Evolutionary conservation across 2,888 invertebrate species (phyloP).

Genomic region (Macaria liturata): DNA sequence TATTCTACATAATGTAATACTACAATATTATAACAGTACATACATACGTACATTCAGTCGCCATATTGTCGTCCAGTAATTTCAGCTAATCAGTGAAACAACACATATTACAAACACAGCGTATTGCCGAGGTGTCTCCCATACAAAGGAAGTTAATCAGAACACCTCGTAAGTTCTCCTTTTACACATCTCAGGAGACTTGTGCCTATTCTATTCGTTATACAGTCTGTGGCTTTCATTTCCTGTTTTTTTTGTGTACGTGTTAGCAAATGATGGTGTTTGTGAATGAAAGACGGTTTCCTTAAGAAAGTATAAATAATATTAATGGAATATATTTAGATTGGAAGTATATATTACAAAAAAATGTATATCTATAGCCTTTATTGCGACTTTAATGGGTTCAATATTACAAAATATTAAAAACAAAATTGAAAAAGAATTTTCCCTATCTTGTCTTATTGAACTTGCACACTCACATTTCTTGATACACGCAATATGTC

Average conservation of each 20-base stretch:
- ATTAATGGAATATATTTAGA: too few relatives aligned
- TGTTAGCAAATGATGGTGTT: conserved; percentile 22
- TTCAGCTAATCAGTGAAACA: conserved; percentile 16
- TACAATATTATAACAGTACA: too few relatives aligned
- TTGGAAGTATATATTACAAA: too few relatives aligned
- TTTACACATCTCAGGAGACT: conserved; percentile 17
- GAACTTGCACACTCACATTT: too few relatives aligned
- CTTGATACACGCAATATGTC: too few relatives aligned
- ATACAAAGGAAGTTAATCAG: conserved; percentile 34
- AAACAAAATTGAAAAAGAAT: too few relatives aligned
- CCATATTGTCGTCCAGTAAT: not conserved
- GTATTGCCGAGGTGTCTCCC: conserved; percentile 20
- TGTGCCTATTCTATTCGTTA: not conserved
- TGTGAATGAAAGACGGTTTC: not conserved
- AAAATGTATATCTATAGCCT: too few relatives aligned
- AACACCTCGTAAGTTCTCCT: conserved; percentile 11
- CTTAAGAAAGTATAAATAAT: not conserved
- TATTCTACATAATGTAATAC: too few relatives aligned
- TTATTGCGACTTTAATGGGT: too few relatives aligned
- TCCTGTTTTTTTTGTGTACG: conserved; percentile 12
- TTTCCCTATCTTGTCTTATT: too few relatives aligned
- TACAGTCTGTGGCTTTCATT: conserved; percentile 23
- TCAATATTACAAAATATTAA: too few relatives aligned
- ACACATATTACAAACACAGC: conserved; percentile 11
- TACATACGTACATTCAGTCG: too few relatives aligned